These are phyloP conservation scores for Hypothenemus hampei DNA, from an alignment of 1,140 invertebrate genomes.

Conservation along the genomic window DNA sequence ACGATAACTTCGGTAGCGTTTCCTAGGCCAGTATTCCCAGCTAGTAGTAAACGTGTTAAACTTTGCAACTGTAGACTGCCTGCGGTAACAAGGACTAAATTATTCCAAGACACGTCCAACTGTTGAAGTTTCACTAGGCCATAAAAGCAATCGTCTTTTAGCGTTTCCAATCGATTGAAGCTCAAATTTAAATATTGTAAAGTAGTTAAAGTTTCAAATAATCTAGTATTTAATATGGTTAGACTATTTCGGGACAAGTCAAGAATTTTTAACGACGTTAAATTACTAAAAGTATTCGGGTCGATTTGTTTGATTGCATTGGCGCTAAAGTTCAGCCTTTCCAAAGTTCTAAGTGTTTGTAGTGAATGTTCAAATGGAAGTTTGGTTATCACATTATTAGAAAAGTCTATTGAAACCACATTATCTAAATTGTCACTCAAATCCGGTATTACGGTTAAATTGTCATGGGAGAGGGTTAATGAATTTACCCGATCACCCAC, in stretches of 20 bases:
- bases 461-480: conserved; percentile 52
- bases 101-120: conserved; percentile 76
- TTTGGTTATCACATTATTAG: conserved; percentile 44
- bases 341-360: conserved; percentile 33
- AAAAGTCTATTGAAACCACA: conserved; percentile 54
- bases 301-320: conserved; percentile 53
- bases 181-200: conserved; percentile 68
- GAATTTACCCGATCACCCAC: conserved; percentile 38
- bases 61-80: conserved; percentile 70
- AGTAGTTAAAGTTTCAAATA: conserved; percentile 54
- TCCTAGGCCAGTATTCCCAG: conserved; percentile 63
- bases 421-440: conserved; percentile 34
- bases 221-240: conserved; percentile 52
- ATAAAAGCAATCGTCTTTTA: conserved; percentile 57
- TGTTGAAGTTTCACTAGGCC: conserved; percentile 65
- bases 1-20: conserved; percentile 55
- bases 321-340: conserved; percentile 49
- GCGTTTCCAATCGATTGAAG: conserved; percentile 58
- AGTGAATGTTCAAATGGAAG: no score
- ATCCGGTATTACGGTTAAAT: conserved; percentile 43
- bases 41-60: conserved; percentile 69
- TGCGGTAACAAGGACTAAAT: conserved; percentile 61
- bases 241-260: conserved; percentile 65
- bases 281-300: conserved; percentile 48
- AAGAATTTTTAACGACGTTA: conserved; percentile 47